Percentiles rank a stretch among this genome's conserved stretches.
phyloP scores from a whole-genome alignment of 2,113 vertebrate species.

The Apaloderma vittatum region DNA sequence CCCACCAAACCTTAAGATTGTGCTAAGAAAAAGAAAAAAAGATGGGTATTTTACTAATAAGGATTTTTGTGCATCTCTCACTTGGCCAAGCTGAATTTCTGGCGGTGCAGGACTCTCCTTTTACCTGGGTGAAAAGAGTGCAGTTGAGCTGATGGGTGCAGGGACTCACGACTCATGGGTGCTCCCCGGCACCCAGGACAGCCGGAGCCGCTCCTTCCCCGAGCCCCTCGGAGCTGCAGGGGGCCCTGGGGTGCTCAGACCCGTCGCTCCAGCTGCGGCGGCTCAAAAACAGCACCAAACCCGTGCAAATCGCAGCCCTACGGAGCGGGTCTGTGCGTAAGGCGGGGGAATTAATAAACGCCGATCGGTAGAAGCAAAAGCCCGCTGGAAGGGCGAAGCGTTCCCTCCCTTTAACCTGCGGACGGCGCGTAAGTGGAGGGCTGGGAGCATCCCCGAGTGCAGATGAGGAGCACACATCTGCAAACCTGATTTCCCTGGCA shows the following conservation, averaged over 20 bases:
- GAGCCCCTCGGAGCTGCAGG: background rate
- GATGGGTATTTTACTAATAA: background rate
- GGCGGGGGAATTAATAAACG: background rate
- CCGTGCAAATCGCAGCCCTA: background rate
- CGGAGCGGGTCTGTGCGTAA: background rate
- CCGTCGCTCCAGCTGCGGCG: background rate
- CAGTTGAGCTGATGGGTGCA: accelerated
- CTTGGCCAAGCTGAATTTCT: accelerated
- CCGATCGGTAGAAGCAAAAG: background rate
- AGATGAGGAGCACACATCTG: background rate
- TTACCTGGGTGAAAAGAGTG: accelerated
- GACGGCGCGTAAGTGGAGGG: background rate
- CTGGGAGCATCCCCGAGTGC: background rate
- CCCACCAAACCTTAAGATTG: no score
- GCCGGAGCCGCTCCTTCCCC: background rate
- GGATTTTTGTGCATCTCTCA: background rate
- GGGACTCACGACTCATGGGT: background rate
- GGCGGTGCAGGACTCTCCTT: accelerated
- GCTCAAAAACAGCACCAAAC: background rate
- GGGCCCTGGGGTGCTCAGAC: background rate
- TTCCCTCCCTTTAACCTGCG: background rate
- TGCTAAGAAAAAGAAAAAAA: no score
- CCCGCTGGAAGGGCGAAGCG: background rate
- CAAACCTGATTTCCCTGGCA: background rate
- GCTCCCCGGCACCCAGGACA: background rate